Percentiles rank a stretch among this genome's conserved stretches.
Conservation (phyloP, 1,140 invertebrate genomes). For the Galleria mellonella region DNA sequence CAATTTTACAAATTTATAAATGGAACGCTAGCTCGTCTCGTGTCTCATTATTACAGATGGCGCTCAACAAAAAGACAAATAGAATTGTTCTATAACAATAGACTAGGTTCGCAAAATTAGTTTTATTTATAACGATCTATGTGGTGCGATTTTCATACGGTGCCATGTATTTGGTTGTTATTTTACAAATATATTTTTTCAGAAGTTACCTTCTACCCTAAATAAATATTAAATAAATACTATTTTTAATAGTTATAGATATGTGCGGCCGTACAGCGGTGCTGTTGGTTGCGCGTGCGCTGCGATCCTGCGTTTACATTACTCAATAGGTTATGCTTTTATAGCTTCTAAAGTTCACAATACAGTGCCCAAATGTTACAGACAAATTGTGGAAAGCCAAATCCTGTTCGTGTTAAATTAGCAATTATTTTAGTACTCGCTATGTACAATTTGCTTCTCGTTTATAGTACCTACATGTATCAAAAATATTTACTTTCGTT, state of each 20-base stretch:
- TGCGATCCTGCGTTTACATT: not conserved
- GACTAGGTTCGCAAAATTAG: no score
- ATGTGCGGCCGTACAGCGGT: not conserved
- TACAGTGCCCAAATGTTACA: not conserved
- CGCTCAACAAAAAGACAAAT: no score
- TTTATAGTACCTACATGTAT: slow-evolving; percentile 6
- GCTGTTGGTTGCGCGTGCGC: not conserved
- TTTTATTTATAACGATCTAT: slow-evolving; percentile 24
- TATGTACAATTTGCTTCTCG: slow-evolving; percentile 20
- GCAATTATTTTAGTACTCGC: slow-evolving; percentile 4
- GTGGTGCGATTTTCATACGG: slow-evolving; percentile 56
- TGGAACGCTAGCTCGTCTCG: no score
- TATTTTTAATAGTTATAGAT: slow-evolving; percentile 22
- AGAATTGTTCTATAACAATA: no score
- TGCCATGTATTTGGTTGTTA: slow-evolving; percentile 67
- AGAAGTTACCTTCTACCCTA: slow-evolving; percentile 35
- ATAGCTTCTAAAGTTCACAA: not conserved
- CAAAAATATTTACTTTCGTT: slow-evolving; percentile 29
- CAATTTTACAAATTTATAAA: slow-evolving; percentile 1
- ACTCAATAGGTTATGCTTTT: not conserved
- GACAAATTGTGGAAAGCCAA: not conserved
- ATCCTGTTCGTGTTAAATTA: not conserved
- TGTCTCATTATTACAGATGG: no score
- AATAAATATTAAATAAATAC: slow-evolving; percentile 17
- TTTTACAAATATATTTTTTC: slow-evolving; percentile 39